phyloP scores from a whole-genome alignment of 2,797 vertebrate species.

The Melopsittacus undulatus region DNA sequence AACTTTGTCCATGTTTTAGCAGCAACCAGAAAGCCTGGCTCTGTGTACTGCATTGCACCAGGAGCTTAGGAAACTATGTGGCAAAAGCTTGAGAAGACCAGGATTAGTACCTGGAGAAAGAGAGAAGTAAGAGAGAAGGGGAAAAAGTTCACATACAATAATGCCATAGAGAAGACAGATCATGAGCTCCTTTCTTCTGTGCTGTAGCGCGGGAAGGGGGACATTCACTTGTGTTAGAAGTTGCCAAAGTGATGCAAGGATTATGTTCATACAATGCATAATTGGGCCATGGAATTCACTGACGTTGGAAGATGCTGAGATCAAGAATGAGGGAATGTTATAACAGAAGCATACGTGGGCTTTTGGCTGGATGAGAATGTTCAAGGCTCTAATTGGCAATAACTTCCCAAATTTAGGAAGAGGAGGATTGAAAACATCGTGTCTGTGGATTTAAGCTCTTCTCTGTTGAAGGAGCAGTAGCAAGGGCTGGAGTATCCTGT shows the following conservation, averaged over 20 bases:
- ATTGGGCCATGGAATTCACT: not conserved
- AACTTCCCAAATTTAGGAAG: not conserved
- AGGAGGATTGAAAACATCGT: not conserved
- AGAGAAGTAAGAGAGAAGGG: not conserved
- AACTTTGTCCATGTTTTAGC: not conserved
- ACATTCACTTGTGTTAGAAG: not conserved
- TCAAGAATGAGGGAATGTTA: not conserved
- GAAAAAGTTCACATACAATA: fast-evolving
- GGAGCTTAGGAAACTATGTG: not conserved
- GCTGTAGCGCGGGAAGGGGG: not conserved
- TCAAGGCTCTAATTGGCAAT: not conserved
- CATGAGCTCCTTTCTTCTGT: not conserved
- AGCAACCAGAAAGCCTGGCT: not conserved
- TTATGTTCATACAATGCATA: not conserved
- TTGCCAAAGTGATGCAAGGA: not conserved
- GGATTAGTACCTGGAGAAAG: not conserved
- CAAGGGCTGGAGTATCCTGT: not conserved
- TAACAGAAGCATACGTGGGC: not conserved
- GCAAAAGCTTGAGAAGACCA: not conserved
- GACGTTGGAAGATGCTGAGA: not conserved
- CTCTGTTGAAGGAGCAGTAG: not conserved
- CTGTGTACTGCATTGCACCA: fast-evolving
- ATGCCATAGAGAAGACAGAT: not conserved
- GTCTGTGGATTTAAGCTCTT: not conserved
- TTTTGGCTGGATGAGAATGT: not conserved